phyloP scores from a whole-genome alignment of 2,797 vertebrate genomes.

The Darevskia mixta region DNA sequence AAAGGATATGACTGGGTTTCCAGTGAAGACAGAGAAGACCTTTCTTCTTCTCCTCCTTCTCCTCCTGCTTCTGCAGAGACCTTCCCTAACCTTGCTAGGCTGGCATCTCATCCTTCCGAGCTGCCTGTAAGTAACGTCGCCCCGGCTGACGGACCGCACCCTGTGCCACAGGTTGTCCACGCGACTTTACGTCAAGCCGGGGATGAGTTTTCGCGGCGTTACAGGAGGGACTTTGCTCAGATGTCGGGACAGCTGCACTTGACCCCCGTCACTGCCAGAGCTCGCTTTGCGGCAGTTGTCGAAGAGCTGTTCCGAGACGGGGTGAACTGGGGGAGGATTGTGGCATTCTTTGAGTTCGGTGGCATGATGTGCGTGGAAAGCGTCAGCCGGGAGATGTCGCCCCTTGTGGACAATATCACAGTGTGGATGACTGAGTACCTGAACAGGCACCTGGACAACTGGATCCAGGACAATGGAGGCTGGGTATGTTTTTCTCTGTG shows the following conservation, averaged over 20 bases:
- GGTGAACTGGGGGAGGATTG: constrained; percentile 97
- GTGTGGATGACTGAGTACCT: constrained; percentile 99
- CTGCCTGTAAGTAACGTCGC: constrained; percentile 46
- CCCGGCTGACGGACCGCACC: constrained; percentile 61
- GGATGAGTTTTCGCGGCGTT: constrained; percentile 92
- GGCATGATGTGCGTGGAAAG: constrained; percentile 96
- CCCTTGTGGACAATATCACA: constrained; percentile 93
- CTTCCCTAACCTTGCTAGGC: constrained; percentile 68
- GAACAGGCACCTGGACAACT: constrained; percentile 92
- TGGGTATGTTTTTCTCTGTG: constrained; percentile 88
- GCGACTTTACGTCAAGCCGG: constrained; percentile 91
- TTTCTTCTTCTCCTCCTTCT: constrained; percentile 59
- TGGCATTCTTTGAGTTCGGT: constrained; percentile 98
- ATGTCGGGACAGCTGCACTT: constrained; percentile 95
- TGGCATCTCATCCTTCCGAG: constrained; percentile 66
- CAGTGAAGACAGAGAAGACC: constrained; percentile 66
- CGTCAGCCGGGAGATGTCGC: constrained; percentile 90
- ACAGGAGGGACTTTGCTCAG: constrained; percentile 93
- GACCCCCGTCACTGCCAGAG: constrained; percentile 88
- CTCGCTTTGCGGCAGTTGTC: constrained; percentile 92
- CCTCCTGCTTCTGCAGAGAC: constrained; percentile 69
- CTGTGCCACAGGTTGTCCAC: constrained; percentile 83
- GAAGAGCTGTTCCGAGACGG: constrained; percentile 98
- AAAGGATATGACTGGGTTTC: constrained; percentile 90
- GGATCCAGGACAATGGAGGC: constrained; percentile 99